Evolutionary conservation across 2,888 invertebrate species (phyloP).

Genomic region (Drosophila cracens): DNA sequence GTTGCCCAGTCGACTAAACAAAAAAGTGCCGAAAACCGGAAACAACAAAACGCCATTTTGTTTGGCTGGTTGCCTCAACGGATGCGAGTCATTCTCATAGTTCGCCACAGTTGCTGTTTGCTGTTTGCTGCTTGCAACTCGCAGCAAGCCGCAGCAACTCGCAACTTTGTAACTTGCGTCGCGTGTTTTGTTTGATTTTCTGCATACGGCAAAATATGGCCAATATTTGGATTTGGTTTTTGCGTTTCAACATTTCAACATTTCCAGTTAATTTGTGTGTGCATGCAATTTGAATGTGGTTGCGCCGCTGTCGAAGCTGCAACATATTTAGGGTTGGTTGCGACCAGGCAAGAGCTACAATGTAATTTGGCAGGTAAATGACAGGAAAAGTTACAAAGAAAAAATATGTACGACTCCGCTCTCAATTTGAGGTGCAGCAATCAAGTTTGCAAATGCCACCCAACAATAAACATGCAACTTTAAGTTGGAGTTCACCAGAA

Average conservation of each 20-base stretch:
- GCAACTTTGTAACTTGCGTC: slow-evolving; percentile 29
- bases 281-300: slow-evolving; percentile 66
- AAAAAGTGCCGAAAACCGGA: slow-evolving; percentile 43
- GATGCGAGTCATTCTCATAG: slow-evolving; percentile 37
- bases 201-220: slow-evolving; percentile 55
- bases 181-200: slow-evolving; percentile 53
- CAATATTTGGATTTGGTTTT: slow-evolving; percentile 63
- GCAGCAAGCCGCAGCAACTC: background rate
- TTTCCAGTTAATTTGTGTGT: slow-evolving; percentile 64
- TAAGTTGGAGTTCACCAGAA: slow-evolving; percentile 2
- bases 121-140: background rate
- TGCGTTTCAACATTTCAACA: slow-evolving; percentile 37
- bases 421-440: slow-evolving; percentile 30
- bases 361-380: slow-evolving; percentile 67
- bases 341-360: background rate
- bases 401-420: slow-evolving; percentile 13
- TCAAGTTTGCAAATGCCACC: slow-evolving; percentile 24
- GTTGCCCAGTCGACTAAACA: background rate
- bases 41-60: slow-evolving; percentile 67
- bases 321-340: background rate
- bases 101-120: background rate
- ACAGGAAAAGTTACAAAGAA: slow-evolving; percentile 17
- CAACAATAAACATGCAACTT: slow-evolving; percentile 30
- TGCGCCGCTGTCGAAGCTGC: slow-evolving; percentile 19
- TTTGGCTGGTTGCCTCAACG: slow-evolving; percentile 52